These are phyloP conservation scores for Drosophila ironensis DNA, from an alignment of 1,140 invertebrate genomes.

Conservation along the genomic window DNA sequence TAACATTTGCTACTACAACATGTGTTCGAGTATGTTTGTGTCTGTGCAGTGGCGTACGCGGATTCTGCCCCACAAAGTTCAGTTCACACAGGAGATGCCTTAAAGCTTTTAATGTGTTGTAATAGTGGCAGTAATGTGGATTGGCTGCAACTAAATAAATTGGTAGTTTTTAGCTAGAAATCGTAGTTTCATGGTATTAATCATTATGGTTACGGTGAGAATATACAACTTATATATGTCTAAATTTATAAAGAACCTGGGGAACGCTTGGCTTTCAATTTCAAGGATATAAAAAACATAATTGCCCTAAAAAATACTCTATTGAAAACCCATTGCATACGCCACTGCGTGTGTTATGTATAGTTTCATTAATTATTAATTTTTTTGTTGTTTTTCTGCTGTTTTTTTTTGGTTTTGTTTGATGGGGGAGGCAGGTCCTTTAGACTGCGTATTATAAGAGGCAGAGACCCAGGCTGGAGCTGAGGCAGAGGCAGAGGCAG, in stretches of 20 bases:
- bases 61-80: background rate
- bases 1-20: constrained; percentile 61
- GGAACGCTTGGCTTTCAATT: too few species aligned
- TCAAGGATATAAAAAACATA: too few species aligned
- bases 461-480: too few species aligned
- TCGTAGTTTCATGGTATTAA: too few species aligned
- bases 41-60: background rate
- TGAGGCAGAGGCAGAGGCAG: constrained; percentile 26
- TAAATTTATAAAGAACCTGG: too few species aligned
- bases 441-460: constrained; percentile 66
- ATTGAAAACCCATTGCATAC: background rate
- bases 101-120: too few species aligned
- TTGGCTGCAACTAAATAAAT: too few species aligned
- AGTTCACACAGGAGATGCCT: too few species aligned
- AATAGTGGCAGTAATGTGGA: too few species aligned
- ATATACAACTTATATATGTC: too few species aligned
- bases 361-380: background rate
- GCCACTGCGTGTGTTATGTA: background rate
- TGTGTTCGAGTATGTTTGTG: constrained; percentile 14
- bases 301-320: background rate
- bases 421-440: constrained; percentile 9
- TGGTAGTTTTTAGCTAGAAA: too few species aligned
- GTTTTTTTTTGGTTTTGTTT: constrained; percentile 21
- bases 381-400: constrained; percentile 1
- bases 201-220: too few species aligned